Percentiles rank a stretch among this genome's conserved stretches.
These are phyloP conservation scores for Astreopora myriophthalma DNA, from an alignment of 64 coral and sea anemone species.

Conservation along the genomic window DNA sequence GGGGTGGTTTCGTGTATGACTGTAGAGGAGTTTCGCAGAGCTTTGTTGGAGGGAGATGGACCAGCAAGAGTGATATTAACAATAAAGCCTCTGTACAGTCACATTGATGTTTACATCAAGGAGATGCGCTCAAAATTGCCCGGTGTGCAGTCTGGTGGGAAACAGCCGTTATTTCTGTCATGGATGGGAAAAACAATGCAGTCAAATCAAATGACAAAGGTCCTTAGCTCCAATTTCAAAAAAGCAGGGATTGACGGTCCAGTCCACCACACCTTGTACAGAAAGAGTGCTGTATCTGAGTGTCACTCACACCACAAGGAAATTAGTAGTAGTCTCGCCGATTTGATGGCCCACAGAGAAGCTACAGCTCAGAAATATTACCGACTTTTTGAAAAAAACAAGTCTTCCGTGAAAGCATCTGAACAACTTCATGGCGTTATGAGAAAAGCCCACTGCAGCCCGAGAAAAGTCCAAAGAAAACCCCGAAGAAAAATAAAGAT, in stretches of 20 bases:
- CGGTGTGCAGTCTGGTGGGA: background rate
- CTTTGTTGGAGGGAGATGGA: conserved; percentile 38
- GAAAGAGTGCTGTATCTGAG: conserved; percentile 61
- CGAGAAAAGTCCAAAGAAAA: no score
- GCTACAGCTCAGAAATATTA: conserved; percentile 60
- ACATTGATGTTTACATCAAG: conserved; percentile 53
- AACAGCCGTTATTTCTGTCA: conserved; percentile 16
- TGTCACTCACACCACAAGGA: conserved; percentile 11
- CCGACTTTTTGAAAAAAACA: conserved; percentile 53
- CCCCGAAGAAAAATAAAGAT: no score
- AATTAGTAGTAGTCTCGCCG: conserved; percentile 15
- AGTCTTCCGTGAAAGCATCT: background rate
- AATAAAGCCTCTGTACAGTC: conserved; percentile 40
- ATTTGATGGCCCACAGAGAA: conserved; percentile 59
- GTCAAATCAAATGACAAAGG: conserved; percentile 65
- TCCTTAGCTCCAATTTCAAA: conserved; percentile 51
- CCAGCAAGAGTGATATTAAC: conserved; percentile 65
- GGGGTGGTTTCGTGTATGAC: conserved; percentile 64
- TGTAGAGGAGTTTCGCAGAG: conserved; percentile 35
- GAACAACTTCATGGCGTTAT: no score
- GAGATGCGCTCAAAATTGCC: conserved; percentile 18
- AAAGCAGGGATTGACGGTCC: conserved; percentile 44
- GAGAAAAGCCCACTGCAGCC: no score
- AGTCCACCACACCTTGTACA: conserved; percentile 40
- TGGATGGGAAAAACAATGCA: conserved; percentile 52